These are phyloP conservation scores for Stenopsyche tienmushanensis DNA, from an alignment of 1,140 invertebrate species.

Conservation along the genomic window DNA sequence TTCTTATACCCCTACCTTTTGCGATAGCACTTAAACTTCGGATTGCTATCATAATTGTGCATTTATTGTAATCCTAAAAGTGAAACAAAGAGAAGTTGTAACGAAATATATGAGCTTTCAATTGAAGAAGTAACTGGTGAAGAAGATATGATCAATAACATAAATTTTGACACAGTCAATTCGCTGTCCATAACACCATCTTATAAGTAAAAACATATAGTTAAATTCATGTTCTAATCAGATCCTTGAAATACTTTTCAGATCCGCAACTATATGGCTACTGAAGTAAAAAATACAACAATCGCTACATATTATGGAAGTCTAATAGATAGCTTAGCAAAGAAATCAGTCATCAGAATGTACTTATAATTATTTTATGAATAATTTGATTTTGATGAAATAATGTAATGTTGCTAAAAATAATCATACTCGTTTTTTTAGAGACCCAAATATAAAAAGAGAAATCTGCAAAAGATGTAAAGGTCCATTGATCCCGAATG, in stretches of 20 bases:
- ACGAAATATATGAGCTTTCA: no score
- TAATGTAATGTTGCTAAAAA: no score
- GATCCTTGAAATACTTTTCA: no score
- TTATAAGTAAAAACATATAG: no score
- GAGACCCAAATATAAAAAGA: conserved; percentile 56
- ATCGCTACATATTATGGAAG: conserved; percentile 56
- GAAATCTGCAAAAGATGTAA: conserved; percentile 58
- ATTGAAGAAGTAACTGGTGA: background rate
- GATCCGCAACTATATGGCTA: conserved; percentile 53
- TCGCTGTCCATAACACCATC: no score
- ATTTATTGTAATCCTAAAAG: no score
- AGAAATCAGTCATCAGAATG: conserved; percentile 60
- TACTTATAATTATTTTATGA: conserved; percentile 46
- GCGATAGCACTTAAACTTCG: no score
- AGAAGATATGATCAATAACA: background rate
- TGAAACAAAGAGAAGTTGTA: no score
- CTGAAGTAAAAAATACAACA: conserved; percentile 45
- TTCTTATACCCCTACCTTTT: no score
- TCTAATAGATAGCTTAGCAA: conserved; percentile 54
- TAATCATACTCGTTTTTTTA: conserved; percentile 45
- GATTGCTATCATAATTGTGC: no score
- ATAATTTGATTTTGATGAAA: conserved; percentile 19
- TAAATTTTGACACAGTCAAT: conserved; percentile 25
- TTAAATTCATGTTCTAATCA: no score
- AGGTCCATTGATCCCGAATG: conserved; percentile 49